Percentiles rank a stretch among this genome's conserved stretches.
Evolutionary conservation across 2,888 invertebrate genomes (phyloP).

Genomic region (Drosophila formosana): DNA sequence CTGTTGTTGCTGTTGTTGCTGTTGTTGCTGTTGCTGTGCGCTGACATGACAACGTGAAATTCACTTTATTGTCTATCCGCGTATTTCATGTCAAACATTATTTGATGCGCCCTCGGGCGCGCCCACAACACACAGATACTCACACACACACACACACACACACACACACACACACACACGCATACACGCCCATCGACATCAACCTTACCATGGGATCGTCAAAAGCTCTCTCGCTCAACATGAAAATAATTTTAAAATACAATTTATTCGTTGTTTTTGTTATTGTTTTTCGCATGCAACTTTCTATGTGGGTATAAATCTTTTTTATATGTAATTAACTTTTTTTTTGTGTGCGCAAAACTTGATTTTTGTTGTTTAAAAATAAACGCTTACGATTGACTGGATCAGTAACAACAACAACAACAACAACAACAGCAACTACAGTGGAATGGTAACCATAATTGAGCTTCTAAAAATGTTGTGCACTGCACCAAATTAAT

Average conservation of each 20-base stretch:
- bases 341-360: constrained; percentile 65
- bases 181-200: constrained; percentile 11
- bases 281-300: constrained; percentile 61
- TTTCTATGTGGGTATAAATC: constrained; percentile 77
- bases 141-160: constrained; percentile 48
- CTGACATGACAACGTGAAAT: constrained; percentile 78
- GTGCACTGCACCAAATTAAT: constrained; percentile 28
- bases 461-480: constrained; percentile 66
- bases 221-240: constrained; percentile 56
- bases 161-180: constrained; percentile 16
- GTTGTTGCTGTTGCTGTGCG: constrained; percentile 40
- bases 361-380: constrained; percentile 74
- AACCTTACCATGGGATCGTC: constrained; percentile 66
- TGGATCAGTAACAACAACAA: constrained; percentile 51
- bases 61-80: constrained; percentile 73
- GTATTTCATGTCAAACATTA: constrained; percentile 76
- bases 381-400: constrained; percentile 70
- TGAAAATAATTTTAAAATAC: constrained; percentile 63
- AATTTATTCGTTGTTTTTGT: constrained; percentile 26
- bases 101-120: constrained; percentile 76
- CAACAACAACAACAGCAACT: constrained; percentile 34
- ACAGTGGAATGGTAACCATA: constrained; percentile 57
- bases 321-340: constrained; percentile 73
- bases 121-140: constrained; percentile 45
- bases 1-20: constrained; percentile 25